Conservation (phyloP, 2,888 invertebrate genomes). For the Sialis fuliginosa region DNA sequence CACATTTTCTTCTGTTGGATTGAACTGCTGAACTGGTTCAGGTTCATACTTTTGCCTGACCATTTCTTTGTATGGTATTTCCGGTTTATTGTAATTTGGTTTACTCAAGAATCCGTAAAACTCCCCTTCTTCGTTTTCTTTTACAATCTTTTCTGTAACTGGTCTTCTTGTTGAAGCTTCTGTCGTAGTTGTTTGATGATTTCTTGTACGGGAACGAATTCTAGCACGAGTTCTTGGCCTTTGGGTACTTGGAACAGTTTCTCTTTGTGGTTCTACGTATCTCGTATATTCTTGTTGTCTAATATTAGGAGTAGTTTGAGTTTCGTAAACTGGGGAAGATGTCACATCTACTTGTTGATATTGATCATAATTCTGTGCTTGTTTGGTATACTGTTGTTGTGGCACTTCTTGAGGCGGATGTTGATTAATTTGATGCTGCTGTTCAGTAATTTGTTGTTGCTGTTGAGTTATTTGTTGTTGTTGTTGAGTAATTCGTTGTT, state of each 20-base stretch:
- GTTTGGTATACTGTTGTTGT: conserved; percentile 8
- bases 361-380: conserved; percentile 3
- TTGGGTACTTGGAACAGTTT: neutral
- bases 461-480: neutral
- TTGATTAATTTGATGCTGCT: neutral
- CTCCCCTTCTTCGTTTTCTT: conserved; percentile 20
- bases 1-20: conserved; percentile 1
- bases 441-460: neutral
- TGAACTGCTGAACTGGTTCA: neutral
- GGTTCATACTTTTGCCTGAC: neutral
- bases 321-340: neutral
- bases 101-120: conserved; percentile 30
- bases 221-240: neutral
- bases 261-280: too few relatives aligned
- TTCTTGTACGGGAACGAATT: neutral
- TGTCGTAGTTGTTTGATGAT: conserved; percentile 13
- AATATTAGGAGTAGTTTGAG: conserved; percentile 1
- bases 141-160: conserved; percentile 10
- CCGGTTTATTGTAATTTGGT: conserved; percentile 21
- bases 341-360: conserved; percentile 1
- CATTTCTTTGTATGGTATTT: too few relatives aligned
- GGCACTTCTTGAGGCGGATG: conserved; percentile 9
- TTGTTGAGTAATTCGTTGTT: too few relatives aligned
- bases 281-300: too few relatives aligned
- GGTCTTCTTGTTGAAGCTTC: conserved; percentile 14